Evolutionary conservation across 2,888 invertebrate genomes (phyloP), one percentile per base, ranked within the genome.

Genomic region (Philhelius pedissequus): DNA sequence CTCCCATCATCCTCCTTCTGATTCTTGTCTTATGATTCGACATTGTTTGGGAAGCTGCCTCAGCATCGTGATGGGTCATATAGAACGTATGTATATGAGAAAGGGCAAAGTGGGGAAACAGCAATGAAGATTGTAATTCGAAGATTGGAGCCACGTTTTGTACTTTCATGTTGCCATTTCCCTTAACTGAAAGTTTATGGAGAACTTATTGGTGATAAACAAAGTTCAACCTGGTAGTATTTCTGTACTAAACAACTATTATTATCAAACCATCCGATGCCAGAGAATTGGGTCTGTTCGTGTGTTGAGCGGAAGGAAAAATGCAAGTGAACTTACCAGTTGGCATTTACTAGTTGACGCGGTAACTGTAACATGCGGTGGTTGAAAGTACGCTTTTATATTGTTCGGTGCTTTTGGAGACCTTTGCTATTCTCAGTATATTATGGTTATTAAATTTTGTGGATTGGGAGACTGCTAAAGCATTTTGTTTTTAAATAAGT

Each of bases 151-250:
- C 64, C 32, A 62, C 68, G 60, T 60, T 69, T 69, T 52, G 52
- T 66, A 45, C 69, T 45, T 74, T 56, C 69, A 70, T 64, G 62
- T 70, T 75, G 40, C 74, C 56, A 75, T 64, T 75, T 75, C 70
- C 64, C 69, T 66, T 58, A 76, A 52, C 70, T 80, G 52, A 62
- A 68, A 82, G 62, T 76, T 69, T 82, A 77, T 77, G 73, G 60
- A 68, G 62, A 73, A 68, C 62, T 73, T 73, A 68, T 71, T 54
- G 77, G 30, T 48, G 60, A 77, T 82, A 80, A 80, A 80, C 74
- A 35, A 69, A 80, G 62, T 73, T 69, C 13, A 62, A 56, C n/a
- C 52, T 76, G 73, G 25, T 64, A 71, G 50, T 54, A 54, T 52
- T 54, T 32, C 5, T 45, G 20, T 22, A 13, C 4, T 3, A 43